Evolutionary conservation across 2,113 vertebrate genomes (phyloP).

Genomic region (Limnothrissa miodon): DNA sequence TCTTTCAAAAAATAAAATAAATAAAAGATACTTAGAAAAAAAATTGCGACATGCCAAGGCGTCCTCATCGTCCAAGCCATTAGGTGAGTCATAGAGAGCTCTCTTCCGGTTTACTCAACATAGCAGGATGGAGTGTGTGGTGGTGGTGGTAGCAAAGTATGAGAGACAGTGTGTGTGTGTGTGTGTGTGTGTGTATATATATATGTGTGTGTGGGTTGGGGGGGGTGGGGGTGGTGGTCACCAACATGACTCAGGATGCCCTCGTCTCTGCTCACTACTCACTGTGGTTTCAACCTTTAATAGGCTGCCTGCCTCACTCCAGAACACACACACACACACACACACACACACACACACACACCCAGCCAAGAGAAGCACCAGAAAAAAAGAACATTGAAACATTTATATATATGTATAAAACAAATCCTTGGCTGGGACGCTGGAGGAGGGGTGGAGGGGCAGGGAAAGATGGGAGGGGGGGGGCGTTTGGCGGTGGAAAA

Average conservation of each 20-base stretch:
- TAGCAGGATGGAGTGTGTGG: background rate
- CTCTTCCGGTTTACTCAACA: background rate
- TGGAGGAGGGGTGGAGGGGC: background rate
- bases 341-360: background rate
- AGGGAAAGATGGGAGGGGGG: no score
- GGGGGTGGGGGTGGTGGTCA: background rate
- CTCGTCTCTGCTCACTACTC: background rate
- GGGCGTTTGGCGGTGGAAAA: background rate
- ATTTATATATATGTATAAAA: background rate
- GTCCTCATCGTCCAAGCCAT: background rate
- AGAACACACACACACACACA: no score
- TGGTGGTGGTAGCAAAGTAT: background rate
- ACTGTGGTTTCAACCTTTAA: background rate
- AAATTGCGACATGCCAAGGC: background rate
- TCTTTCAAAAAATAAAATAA: background rate
- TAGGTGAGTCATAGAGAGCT: background rate
- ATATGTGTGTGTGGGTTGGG: background rate
- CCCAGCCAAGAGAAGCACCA: conserved; percentile 15
- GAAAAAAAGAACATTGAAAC: background rate
- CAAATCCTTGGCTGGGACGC: background rate
- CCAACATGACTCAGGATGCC: background rate
- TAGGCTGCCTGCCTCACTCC: background rate
- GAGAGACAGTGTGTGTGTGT: background rate
- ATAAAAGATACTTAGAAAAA: background rate
- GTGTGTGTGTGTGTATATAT: no score